Conservation (phyloP, 2,113 vertebrate species). For the Panthera leo region DNA sequence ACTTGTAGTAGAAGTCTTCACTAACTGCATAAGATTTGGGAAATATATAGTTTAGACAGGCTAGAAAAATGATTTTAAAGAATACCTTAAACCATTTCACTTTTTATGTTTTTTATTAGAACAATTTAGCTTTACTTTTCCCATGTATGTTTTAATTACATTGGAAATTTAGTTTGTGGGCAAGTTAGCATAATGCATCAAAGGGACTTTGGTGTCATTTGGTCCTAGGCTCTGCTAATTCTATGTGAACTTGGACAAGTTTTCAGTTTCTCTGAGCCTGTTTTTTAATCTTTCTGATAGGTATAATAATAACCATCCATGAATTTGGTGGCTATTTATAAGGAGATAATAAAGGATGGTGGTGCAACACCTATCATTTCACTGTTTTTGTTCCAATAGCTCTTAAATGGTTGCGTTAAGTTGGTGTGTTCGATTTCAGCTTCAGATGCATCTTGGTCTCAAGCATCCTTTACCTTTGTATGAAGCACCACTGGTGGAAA, state of each 20-base stretch:
- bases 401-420: not conserved
- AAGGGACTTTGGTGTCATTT: not conserved
- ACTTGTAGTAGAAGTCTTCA: not conserved
- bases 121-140: not conserved
- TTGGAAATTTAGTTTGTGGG: not conserved
- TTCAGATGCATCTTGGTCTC: not conserved
- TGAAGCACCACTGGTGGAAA: not conserved
- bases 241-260: not conserved
- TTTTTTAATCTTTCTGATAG: not conserved
- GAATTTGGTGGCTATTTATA: not conserved
- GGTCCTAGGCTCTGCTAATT: not conserved
- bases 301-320: not conserved
- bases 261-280: not conserved
- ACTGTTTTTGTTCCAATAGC: not conserved
- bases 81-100: not conserved
- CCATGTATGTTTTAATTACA: not conserved
- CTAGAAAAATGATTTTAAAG: not conserved
- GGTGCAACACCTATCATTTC: not conserved
- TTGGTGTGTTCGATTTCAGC: not conserved
- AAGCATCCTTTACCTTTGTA: not conserved
- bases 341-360: not conserved
- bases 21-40: not conserved
- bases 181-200: not conserved
- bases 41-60: not conserved
- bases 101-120: not conserved